Conservation (phyloP, 2,797 vertebrate genomes). For the Coracias cyanogaster region DNA sequence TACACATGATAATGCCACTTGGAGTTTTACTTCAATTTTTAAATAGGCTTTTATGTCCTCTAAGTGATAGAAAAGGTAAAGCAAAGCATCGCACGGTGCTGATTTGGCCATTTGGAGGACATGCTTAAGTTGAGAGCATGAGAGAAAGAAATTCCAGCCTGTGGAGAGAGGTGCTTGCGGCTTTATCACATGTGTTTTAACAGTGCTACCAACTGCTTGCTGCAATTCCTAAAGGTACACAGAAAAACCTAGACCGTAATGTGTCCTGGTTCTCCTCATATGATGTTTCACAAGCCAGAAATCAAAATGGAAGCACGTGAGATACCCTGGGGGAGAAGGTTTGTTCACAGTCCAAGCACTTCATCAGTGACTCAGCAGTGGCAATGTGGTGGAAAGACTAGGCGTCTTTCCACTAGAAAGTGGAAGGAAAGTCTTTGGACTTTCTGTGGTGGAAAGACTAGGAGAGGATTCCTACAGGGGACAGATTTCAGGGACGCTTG, state of each 20-base stretch:
- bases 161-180: background rate
- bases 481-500: background rate
- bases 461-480: background rate
- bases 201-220: background rate
- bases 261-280: background rate
- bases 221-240: background rate
- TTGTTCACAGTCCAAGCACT: background rate
- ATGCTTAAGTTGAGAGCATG: accelerated
- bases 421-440: too few species aligned
- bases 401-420: too few species aligned
- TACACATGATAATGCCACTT: background rate
- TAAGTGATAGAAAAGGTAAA: background rate
- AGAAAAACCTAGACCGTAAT: background rate
- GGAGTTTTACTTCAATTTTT: background rate
- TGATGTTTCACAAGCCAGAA: background rate
- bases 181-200: background rate
- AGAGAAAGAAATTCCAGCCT: background rate
- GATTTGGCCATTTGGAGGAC: background rate
- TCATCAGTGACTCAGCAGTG: background rate
- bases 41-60: background rate
- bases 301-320: background rate
- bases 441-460: background rate
- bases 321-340: background rate
- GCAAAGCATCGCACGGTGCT: background rate
- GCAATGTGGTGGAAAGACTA: background rate